phyloP scores from a whole-genome alignment of 2,113 vertebrate species.

The Microcebus tavaratra region DNA sequence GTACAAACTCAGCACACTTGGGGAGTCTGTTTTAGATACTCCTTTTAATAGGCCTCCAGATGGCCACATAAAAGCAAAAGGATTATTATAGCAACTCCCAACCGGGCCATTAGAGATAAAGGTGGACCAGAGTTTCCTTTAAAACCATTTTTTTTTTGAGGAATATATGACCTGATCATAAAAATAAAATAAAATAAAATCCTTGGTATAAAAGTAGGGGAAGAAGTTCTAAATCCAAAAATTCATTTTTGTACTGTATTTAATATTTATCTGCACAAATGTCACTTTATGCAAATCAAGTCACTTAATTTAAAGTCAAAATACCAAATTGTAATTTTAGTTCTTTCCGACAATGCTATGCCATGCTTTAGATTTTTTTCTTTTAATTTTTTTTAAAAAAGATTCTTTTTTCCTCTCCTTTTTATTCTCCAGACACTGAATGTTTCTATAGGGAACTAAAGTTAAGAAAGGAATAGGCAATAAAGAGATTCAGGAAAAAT shows the following conservation, averaged over 20 bases:
- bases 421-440: constrained; percentile 69
- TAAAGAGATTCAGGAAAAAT: constrained; percentile 73
- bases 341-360: background rate
- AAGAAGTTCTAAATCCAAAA: constrained; percentile 78
- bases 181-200: constrained; percentile 48
- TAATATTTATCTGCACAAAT: constrained; percentile 48
- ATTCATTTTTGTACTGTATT: constrained; percentile 68
- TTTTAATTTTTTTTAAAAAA: constrained; percentile 40
- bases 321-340: constrained; percentile 42
- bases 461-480: constrained; percentile 60
- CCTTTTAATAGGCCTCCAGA: constrained; percentile 89
- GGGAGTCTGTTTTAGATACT: constrained; percentile 86
- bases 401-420: constrained; percentile 1
- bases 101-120: constrained; percentile 86
- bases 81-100: constrained; percentile 88
- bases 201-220: constrained; percentile 73
- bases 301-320: constrained; percentile 51
- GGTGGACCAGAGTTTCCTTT: constrained; percentile 84
- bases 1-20: constrained; percentile 85
- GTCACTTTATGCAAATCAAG: constrained; percentile 18
- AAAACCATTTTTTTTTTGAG: constrained; percentile 69
- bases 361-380: background rate
- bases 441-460: constrained; percentile 68
- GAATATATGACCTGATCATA: constrained; percentile 82
- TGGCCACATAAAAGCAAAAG: constrained; percentile 88